Conservation (phyloP, 2,888 invertebrate genomes). For the Melieria crassipennis region DNA sequence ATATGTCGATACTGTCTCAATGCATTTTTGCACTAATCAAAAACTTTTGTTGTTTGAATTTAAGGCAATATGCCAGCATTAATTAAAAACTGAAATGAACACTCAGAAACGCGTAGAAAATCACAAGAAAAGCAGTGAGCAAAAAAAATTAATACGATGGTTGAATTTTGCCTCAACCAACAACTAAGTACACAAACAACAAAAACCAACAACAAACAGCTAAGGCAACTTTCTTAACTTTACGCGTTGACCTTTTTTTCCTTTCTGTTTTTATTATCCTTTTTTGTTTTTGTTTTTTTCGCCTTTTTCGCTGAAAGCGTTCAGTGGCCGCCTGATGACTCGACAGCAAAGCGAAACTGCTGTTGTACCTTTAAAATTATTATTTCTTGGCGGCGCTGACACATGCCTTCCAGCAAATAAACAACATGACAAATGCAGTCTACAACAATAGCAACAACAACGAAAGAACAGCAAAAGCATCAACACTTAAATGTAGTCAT, state of each 20-base stretch:
- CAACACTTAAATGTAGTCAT: slow-evolving; percentile 32
- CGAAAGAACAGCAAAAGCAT: slow-evolving; percentile 2
- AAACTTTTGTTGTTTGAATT: slow-evolving; percentile 5
- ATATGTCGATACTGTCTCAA: background rate
- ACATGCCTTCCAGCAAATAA: slow-evolving; percentile 18
- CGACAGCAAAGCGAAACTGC: background rate
- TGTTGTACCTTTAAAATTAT: background rate
- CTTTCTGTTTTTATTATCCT: background rate
- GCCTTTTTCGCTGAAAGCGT: too few species aligned
- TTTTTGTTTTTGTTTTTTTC: too few species aligned
- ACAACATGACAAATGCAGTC: slow-evolving; percentile 16
- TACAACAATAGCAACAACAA: slow-evolving; percentile 8
- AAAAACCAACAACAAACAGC: background rate
- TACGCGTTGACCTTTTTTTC: slow-evolving; percentile 1
- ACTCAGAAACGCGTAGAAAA: background rate
- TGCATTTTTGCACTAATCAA: slow-evolving; percentile 11
- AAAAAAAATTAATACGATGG: too few species aligned
- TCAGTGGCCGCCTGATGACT: too few species aligned
- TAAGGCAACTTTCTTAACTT: slow-evolving; percentile 9
- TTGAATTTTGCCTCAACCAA: too few species aligned
- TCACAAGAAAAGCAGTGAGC: background rate
- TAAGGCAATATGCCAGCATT: background rate
- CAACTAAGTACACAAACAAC: background rate
- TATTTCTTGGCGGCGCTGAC: background rate
- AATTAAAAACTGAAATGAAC: background rate